These are phyloP conservation scores for Thereva nobilitata DNA, from an alignment of 2,888 invertebrate genomes.

Conservation along the genomic window DNA sequence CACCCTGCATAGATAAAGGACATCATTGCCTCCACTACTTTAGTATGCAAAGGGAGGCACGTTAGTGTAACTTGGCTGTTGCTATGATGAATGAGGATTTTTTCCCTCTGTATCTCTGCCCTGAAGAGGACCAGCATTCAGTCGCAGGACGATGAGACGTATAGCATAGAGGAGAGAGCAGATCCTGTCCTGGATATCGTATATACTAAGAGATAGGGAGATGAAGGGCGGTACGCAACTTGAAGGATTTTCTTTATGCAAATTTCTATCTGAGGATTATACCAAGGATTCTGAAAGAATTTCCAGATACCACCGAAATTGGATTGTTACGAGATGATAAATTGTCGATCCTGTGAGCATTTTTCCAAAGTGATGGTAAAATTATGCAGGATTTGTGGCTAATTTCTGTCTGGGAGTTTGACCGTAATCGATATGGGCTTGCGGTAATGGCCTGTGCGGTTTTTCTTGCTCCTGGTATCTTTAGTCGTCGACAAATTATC, in stretches of 20 bases:
- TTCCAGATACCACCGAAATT: conserved; percentile 33
- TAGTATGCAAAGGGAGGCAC: conserved; percentile 2
- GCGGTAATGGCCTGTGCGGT: conserved; percentile 19
- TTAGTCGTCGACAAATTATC: conserved; percentile 16
- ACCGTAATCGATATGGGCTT: conserved; percentile 26
- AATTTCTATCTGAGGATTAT: conserved; percentile 32
- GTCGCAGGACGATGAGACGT: conserved; percentile 10
- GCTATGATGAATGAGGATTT: conserved; percentile 29
- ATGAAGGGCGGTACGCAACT: conserved; percentile 18
- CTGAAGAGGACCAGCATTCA: background rate
- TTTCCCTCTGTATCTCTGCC: conserved; percentile 2
- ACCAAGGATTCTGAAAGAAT: conserved; percentile 32
- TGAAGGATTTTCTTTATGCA: conserved; percentile 36
- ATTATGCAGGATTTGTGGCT: conserved; percentile 35
- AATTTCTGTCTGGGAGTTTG: conserved; percentile 32
- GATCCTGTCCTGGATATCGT: conserved; percentile 11
- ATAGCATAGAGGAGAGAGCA: conserved; percentile 19
- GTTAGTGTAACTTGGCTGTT: conserved; percentile 18
- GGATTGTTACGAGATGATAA: conserved; percentile 37
- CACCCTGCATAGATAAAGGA: conserved; percentile 7
- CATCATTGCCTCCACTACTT: conserved; percentile 9
- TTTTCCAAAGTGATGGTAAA: conserved; percentile 30
- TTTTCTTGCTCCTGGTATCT: conserved; percentile 2
- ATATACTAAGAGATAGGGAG: background rate
- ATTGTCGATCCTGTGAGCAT: conserved; percentile 34